Base-by-base conservation (phyloP, 1,140 invertebrate species). In the Sycophila sp. region DNA sequence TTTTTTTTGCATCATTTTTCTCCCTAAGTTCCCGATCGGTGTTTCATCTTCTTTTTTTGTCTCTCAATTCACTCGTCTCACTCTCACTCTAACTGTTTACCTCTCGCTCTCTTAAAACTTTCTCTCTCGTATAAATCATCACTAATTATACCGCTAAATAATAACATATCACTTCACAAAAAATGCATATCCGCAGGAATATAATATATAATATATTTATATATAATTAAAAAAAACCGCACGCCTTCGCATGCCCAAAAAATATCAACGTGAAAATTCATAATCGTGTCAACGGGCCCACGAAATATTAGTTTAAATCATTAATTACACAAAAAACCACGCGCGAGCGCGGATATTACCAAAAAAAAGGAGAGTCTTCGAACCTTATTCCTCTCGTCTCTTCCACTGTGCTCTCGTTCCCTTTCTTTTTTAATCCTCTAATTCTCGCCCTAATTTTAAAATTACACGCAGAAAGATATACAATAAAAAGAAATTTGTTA, bases 191-290 rank as follows among this genome's bases (percentile, higher is more conserved):
- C 88, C 90, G 89, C 89, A 90, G 89, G 88, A 91, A 91, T 91
- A 91, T 90, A 91, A 91, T 91, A 92, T 91, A 91, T 89, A 89
- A 90, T 90, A 91, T 88, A 87, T 88, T 85, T 87, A 91, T 89
- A 90, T 90, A 72, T 72, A 67, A 60, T 67, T 66, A 62, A 66
- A 67, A 71, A 70, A 71, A 64, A 36, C 10, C 42, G 64, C 70
- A 72, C 56, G 70, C 64, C 4, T 62, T 62, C 4, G 49, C 63
- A 51, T 72, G 70, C 55, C 36, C 59, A 72, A 47, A 71, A 72
- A 72, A 72, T 67, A 67, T 72, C 49, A 67, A 72, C 63, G 64
- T 62, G 38, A 72, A n/a, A n/a, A 72, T 72, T 67, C 47, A 66
- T 72, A n/a, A 67, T 67, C 34, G 47, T 72, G 45, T 66, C 32